Conservation (phyloP, 30 jellyfish, hydroid and myxozoan genomes). For the Aurelia aurita region DNA sequence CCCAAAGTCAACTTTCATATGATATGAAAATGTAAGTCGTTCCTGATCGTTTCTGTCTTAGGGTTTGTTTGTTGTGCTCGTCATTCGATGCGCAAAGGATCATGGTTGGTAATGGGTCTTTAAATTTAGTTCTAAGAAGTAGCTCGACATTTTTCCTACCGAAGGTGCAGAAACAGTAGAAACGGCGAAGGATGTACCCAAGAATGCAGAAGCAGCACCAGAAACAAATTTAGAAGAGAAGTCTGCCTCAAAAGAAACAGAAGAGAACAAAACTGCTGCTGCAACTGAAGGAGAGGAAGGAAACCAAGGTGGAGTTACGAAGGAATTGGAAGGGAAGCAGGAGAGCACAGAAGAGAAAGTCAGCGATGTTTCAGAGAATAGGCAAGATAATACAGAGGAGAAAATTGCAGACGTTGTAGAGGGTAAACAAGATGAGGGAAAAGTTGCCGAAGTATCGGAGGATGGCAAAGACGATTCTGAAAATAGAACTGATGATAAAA, state of each 20-base stretch:
- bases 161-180: too few species aligned
- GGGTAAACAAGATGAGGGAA: slow-evolving; percentile 4
- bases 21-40: too few species aligned
- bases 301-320: slow-evolving; percentile 3
- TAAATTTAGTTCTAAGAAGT: too few species aligned
- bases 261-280: neutral
- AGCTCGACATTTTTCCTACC: too few species aligned
- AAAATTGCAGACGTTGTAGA: neutral
- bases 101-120: too few species aligned
- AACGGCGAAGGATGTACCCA: too few species aligned
- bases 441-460: neutral
- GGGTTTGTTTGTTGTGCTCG: too few species aligned
- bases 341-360: neutral
- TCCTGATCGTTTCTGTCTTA: too few species aligned
- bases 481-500: neutral
- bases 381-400: neutral
- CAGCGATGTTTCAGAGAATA: neutral
- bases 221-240: neutral
- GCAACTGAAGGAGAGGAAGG: neutral
- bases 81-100: too few species aligned
- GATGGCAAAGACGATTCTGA: neutral
- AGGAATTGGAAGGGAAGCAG: neutral
- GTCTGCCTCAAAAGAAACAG: neutral
- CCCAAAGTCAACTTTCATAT: too few species aligned
- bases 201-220: too few species aligned